Percentiles rank a stretch among this genome's conserved stretches.
phyloP scores from a whole-genome alignment of 1,140 invertebrate species.

The Calosoma granatense region DNA sequence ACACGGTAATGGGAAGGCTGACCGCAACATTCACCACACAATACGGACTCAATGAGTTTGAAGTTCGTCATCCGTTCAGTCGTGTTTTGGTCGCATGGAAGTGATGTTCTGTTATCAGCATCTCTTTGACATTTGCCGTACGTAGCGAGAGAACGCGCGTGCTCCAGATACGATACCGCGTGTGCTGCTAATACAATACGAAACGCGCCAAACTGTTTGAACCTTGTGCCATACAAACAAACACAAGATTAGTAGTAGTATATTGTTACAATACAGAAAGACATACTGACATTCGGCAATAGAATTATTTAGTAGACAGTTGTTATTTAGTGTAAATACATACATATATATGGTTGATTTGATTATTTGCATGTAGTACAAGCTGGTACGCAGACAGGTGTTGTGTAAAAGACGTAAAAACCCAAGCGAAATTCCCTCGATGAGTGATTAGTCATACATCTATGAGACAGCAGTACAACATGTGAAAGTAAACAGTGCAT shows the following conservation, averaged over 20 bases:
- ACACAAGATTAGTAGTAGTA: too few species aligned
- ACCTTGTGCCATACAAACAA: background rate
- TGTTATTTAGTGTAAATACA: too few species aligned
- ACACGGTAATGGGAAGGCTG: background rate
- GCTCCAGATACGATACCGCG: background rate
- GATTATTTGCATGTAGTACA: background rate
- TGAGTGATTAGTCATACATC: conserved; percentile 2
- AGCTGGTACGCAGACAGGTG: background rate
- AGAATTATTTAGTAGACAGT: too few species aligned
- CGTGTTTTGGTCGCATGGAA: background rate
- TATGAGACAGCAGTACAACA: background rate
- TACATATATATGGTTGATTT: background rate
- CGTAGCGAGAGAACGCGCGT: background rate
- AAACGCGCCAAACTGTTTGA: background rate
- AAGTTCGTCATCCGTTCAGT: conserved; percentile 5
- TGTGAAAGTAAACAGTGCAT: conserved; percentile 8
- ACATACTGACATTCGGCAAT: too few species aligned
- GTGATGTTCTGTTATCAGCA: background rate
- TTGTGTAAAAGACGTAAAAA: conserved; percentile 3
- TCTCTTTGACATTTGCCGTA: background rate
- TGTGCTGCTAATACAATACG: background rate
- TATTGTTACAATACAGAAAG: too few species aligned
- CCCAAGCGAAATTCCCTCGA: conserved; percentile 5
- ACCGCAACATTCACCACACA: conserved; percentile 8
- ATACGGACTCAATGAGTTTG: conserved; percentile 7